These are phyloP conservation scores for Salminus brasiliensis DNA, from an alignment of 2,113 vertebrate genomes.

Conservation along the genomic window DNA sequence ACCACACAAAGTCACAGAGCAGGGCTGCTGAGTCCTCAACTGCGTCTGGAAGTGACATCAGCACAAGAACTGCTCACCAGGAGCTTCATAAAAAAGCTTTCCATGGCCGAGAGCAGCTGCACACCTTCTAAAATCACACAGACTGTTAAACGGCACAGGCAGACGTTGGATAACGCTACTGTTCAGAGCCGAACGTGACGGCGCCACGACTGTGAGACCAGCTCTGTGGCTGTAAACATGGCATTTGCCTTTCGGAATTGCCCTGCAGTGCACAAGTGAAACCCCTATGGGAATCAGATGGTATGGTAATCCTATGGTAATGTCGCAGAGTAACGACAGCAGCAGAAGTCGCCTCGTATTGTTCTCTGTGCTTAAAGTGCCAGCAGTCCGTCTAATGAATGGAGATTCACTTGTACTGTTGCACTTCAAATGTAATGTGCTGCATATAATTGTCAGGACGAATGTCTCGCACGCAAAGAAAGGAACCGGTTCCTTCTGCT, in stretches of 20 bases:
- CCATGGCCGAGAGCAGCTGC: too few species aligned
- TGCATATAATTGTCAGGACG: not conserved
- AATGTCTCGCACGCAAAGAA: constrained; percentile 20
- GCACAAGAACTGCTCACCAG: too few species aligned
- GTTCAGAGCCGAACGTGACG: too few species aligned
- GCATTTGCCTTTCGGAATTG: too few species aligned
- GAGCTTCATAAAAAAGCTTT: too few species aligned
- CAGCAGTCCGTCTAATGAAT: not conserved
- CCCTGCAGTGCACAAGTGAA: not conserved
- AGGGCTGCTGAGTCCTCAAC: too few species aligned
- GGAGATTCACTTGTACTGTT: not conserved
- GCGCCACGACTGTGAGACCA: too few species aligned
- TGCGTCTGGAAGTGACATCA: too few species aligned
- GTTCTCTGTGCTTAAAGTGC: not conserved
- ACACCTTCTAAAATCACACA: too few species aligned
- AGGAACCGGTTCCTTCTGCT: not conserved
- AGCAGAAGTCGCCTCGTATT: not conserved
- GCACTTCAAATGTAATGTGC: not conserved
- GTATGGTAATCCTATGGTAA: not conserved
- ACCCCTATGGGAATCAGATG: not conserved
- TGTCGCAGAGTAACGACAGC: not conserved
- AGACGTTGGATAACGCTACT: too few species aligned
- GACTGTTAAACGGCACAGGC: too few species aligned
- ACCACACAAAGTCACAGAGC: too few species aligned
- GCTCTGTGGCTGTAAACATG: not conserved